Conservation (phyloP, 1,140 invertebrate species). For the Drosophila jambulina region DNA sequence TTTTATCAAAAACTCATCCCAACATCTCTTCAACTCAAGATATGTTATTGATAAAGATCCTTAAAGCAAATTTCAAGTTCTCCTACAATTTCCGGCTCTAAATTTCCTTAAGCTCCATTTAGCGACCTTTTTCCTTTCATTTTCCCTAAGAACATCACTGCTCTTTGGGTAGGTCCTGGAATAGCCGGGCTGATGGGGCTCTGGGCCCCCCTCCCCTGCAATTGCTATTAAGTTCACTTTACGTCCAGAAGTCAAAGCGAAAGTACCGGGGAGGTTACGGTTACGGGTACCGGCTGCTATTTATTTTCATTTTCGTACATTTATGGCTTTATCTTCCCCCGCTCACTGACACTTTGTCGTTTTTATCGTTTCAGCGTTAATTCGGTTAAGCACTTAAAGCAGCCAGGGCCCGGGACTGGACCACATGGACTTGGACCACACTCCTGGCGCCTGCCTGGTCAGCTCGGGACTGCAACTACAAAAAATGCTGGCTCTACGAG, state of each 20-base stretch:
- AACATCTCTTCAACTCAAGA: background rate
- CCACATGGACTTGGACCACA: conserved; percentile 11
- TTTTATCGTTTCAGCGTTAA: conserved; percentile 83
- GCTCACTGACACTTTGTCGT: conserved; percentile 77
- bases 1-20: background rate
- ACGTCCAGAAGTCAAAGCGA: conserved; percentile 54
- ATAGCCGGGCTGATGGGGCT: conserved; percentile 24
- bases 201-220: conserved; percentile 42
- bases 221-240: conserved; percentile 81
- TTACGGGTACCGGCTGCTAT: conserved; percentile 66
- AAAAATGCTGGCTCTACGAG: conserved; percentile 3
- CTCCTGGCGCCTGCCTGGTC: conserved; percentile 8
- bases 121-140: background rate
- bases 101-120: no score
- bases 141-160: conserved; percentile 11
- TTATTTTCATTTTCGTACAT: conserved; percentile 82
- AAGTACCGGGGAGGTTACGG: conserved; percentile 23
- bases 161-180: background rate
- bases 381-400: conserved; percentile 81
- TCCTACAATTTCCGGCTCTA: background rate
- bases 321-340: conserved; percentile 67
- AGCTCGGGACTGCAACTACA: background rate
- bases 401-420: background rate
- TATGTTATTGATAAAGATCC: background rate
- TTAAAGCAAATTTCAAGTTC: background rate